phyloP scores from a whole-genome alignment of 2,113 vertebrate genomes.

The Sinocyclocheilus anshuiensis region DNA sequence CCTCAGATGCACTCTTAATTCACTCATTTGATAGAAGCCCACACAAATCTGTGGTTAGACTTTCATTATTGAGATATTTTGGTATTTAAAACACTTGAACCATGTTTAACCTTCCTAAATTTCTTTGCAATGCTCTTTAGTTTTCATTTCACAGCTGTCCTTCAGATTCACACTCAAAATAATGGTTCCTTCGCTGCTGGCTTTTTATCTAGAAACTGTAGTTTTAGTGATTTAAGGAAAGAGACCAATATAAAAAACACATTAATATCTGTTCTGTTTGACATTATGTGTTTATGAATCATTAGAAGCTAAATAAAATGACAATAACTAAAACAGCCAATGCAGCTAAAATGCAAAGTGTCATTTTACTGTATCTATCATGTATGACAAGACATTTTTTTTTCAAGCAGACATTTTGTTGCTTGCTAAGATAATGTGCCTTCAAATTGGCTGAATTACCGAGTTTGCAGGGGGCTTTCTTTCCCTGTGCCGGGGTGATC shows the following conservation, averaged over 20 bases:
- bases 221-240: not conserved
- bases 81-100: not conserved
- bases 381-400: not conserved
- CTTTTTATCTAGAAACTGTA: not conserved
- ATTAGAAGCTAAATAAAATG: not conserved
- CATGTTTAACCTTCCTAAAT: not conserved
- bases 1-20: not conserved
- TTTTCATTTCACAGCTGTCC: not conserved
- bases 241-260: too few species aligned
- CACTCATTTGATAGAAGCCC: not conserved
- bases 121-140: not conserved
- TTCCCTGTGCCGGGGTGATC: constrained; percentile 59
- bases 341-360: not conserved
- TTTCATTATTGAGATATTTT: not conserved
- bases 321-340: not conserved
- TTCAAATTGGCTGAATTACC: constrained; percentile 52
- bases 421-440: not conserved
- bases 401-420: not conserved
- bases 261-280: too few species aligned
- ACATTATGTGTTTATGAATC: not conserved
- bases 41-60: not conserved
- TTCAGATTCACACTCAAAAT: not conserved
- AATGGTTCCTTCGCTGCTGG: not conserved
- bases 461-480: constrained; percentile 59
- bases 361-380: not conserved